Evolutionary conservation across 1,140 invertebrate genomes (phyloP).

Genomic region (Ceratitis capitata): DNA sequence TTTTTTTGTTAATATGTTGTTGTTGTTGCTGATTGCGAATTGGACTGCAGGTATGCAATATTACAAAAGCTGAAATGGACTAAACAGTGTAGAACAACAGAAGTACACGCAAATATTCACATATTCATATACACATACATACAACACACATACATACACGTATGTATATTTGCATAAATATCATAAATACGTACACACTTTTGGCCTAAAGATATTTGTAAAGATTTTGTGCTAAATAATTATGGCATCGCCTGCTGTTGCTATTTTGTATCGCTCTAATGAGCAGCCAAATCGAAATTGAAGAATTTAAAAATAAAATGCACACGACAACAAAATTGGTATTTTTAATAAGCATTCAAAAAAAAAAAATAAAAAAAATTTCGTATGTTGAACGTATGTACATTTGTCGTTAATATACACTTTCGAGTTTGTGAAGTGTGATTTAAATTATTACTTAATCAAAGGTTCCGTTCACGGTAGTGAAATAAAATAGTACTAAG

Average conservation of each 20-base stretch:
- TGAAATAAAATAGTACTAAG: no score
- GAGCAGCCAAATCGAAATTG: background rate
- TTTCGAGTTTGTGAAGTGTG: no score
- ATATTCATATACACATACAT: no score
- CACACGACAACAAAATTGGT: background rate
- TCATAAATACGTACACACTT: background rate
- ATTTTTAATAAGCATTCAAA: background rate
- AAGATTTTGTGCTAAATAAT: slow-evolving; percentile 10
- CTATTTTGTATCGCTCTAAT: slow-evolving; percentile 18
- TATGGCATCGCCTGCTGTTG: slow-evolving; percentile 15
- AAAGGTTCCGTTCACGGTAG: no score
- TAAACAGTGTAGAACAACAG: background rate
- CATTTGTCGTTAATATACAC: no score
- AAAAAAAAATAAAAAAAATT: background rate
- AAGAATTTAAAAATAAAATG: slow-evolving; percentile 18
- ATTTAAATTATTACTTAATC: no score
- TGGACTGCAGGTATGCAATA: background rate
- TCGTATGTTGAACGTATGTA: no score
- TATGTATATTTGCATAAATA: background rate
- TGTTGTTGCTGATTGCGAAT: background rate
- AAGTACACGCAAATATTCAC: no score
- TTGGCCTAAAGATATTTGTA: background rate
- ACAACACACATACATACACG: background rate
- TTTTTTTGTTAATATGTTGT: background rate
- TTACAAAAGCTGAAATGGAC: background rate